phyloP scores from a whole-genome alignment of 2,888 invertebrate genomes.

The Agrotis puta region DNA sequence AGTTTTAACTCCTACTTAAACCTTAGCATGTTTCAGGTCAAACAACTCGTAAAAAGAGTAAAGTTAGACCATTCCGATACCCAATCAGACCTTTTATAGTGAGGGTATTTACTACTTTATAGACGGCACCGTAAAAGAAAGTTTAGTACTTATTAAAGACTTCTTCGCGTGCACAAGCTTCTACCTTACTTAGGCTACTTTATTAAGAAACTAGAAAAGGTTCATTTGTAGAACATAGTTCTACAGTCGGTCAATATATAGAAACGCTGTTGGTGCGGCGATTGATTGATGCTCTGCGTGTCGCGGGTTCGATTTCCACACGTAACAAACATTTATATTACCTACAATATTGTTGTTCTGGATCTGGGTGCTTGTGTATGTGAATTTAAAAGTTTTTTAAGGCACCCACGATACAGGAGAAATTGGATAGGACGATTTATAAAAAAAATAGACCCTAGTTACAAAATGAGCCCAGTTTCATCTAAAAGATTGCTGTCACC shows the following conservation, averaged over 20 bases:
- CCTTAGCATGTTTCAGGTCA: constrained; percentile 1
- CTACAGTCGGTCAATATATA: background rate
- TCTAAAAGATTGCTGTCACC: background rate
- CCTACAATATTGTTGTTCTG: too few relatives aligned
- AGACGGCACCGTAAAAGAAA: constrained; percentile 23
- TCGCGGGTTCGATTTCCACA: too few relatives aligned
- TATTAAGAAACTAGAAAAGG: background rate
- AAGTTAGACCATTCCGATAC: constrained; percentile 29
- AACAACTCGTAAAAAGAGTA: constrained; percentile 10
- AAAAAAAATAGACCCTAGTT: too few relatives aligned
- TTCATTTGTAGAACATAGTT: background rate
- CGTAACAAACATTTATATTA: too few relatives aligned
- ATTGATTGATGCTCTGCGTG: too few relatives aligned
- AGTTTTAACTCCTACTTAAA: constrained; percentile 3
- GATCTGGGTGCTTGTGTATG: too few relatives aligned
- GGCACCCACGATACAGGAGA: too few relatives aligned
- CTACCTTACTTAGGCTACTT: constrained; percentile 5
- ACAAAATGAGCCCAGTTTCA: background rate
- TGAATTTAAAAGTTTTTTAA: too few relatives aligned
- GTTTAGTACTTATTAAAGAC: constrained; percentile 40
- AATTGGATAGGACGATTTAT: too few relatives aligned
- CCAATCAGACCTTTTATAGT: constrained; percentile 34
- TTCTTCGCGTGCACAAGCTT: constrained; percentile 34
- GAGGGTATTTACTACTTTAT: constrained; percentile 28
- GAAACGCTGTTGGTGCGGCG: background rate